Percentiles rank a stretch among this genome's conserved stretches.
Evolutionary conservation across 2,888 invertebrate species (phyloP).

Genomic region (Drosophila infuscata): DNA sequence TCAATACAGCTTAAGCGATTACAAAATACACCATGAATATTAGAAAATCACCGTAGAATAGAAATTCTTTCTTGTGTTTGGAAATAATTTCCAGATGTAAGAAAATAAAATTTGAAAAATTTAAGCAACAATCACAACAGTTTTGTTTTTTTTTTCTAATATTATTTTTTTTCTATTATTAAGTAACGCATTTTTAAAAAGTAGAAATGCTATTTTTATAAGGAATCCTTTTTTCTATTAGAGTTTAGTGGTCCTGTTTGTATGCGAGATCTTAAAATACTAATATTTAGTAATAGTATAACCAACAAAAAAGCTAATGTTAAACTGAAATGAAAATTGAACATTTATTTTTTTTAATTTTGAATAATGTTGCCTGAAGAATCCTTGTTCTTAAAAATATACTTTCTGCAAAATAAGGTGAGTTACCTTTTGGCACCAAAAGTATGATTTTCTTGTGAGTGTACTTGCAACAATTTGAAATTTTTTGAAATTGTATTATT

Average conservation of each 20-base stretch:
- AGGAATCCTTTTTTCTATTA: no score
- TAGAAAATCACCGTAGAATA: neutral
- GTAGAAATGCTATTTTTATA: no score
- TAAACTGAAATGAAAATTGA: neutral
- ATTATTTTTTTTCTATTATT: neutral
- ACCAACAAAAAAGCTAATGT: neutral
- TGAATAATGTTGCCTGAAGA: neutral
- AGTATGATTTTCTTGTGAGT: neutral
- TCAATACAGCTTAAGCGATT: no score
- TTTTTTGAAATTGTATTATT: neutral
- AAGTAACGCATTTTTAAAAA: neutral
- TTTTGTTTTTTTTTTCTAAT: neutral
- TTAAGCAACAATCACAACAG: neutral
- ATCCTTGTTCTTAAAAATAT: no score
- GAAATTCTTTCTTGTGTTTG: neutral
- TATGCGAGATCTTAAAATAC: neutral
- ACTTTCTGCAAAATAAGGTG: no score
- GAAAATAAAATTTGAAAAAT: neutral
- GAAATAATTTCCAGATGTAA: neutral
- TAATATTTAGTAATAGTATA: neutral
- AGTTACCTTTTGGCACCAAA: no score
- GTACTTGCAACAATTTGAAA: fast-evolving
- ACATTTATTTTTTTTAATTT: no score
- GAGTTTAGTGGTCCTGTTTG: neutral
- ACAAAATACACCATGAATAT: no score